These are phyloP conservation scores for Nesoenas mayeri DNA, from an alignment of 2,113 vertebrate genomes.

Conservation along the genomic window DNA sequence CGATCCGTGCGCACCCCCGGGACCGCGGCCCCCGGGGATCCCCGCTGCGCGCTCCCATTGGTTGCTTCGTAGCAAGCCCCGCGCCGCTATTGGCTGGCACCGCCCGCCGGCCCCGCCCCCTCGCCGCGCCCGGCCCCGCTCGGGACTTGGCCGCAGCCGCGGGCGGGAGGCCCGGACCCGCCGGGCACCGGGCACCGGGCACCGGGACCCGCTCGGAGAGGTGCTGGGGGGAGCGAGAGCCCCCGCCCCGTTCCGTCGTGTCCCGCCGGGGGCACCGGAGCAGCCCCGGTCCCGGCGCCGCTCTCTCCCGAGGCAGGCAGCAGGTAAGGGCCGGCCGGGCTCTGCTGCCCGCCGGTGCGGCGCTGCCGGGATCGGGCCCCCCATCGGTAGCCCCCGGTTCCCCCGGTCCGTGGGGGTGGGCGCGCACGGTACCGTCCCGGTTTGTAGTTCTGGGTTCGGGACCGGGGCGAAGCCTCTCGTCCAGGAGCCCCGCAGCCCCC, in stretches of 20 bases:
- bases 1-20: background rate
- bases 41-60: background rate
- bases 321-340: constrained; percentile 15
- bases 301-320: background rate
- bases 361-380: background rate
- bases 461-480: background rate
- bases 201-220: background rate
- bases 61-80: constrained; percentile 56
- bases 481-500: too few species aligned
- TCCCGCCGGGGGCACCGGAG: background rate
- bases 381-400: background rate
- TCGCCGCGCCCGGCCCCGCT: background rate
- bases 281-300: background rate
- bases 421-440: background rate
- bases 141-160: background rate
- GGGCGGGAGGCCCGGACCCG: background rate
- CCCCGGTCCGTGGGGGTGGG: too few species aligned
- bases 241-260: background rate
- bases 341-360: background rate
- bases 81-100: background rate
- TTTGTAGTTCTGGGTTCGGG: background rate
- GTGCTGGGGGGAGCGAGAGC: background rate
- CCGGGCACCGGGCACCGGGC: background rate
- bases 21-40: too few species aligned
- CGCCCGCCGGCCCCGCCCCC: background rate